phyloP scores from a whole-genome alignment of 1,140 invertebrate species.

The Archivesica marissinica region DNA sequence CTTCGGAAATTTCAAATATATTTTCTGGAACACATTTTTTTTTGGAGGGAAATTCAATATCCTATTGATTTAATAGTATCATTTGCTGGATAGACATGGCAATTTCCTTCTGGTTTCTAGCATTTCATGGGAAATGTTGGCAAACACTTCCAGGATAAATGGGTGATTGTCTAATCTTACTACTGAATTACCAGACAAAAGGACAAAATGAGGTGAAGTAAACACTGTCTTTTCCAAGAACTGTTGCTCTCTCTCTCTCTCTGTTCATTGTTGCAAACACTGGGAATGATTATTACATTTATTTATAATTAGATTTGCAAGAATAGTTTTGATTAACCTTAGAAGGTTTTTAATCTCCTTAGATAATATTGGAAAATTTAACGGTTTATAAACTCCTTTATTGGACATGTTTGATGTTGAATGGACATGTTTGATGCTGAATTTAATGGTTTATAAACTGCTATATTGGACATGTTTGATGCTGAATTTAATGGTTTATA shows the following conservation, averaged over 20 bases:
- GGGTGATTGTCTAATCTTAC: constrained; percentile 3
- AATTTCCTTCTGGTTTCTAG: constrained; percentile 12
- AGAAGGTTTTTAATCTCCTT: too few species aligned
- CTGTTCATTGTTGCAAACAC: not conserved
- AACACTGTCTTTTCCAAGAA: not conserved
- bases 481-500: too few species aligned
- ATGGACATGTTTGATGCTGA: too few species aligned
- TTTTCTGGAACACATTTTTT: constrained; percentile 10
- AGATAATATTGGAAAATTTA: too few species aligned
- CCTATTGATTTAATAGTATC: constrained; percentile 27
- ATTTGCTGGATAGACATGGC: constrained; percentile 22
- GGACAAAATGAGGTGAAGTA: not conserved
- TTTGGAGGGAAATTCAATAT: not conserved
- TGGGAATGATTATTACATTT: not conserved
- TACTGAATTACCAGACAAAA: constrained; percentile 13
- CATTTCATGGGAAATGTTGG: constrained; percentile 14
- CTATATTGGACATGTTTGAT: too few species aligned
- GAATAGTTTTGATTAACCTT: too few species aligned
- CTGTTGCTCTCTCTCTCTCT: not conserved
- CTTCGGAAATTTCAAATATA: not conserved
- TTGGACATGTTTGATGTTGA: too few species aligned
- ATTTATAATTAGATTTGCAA: not conserved
- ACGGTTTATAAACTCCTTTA: too few species aligned
- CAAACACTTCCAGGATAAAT: not conserved
- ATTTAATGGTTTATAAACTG: too few species aligned